Conservation (phyloP, 2,888 invertebrate genomes). For the Ophion slaviceki region DNA sequence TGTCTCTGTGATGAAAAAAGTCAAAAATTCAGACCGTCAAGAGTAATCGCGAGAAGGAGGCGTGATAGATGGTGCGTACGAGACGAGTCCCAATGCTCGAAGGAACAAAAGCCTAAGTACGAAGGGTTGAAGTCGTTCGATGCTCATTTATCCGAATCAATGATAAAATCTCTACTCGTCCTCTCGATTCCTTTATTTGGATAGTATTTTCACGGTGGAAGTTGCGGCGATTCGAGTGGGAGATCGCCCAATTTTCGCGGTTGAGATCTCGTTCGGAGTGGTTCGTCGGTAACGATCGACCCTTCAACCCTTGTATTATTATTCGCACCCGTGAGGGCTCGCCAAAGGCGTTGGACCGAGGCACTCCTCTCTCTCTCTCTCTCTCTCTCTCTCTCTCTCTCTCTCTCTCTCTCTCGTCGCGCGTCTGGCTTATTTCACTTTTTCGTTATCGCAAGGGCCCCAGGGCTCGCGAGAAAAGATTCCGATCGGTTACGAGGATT, state of each 20-base stretch:
- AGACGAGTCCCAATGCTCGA: neutral
- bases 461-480: constrained; percentile 72
- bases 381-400: constrained; percentile 26
- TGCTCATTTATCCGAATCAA: constrained; percentile 56
- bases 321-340: constrained; percentile 50
- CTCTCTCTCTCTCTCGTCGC: constrained; percentile 25
- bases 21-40: neutral
- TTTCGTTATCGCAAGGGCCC: constrained; percentile 61
- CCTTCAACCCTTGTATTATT: constrained; percentile 63
- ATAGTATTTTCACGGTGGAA: constrained; percentile 20
- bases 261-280: constrained; percentile 58
- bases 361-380: constrained; percentile 30
- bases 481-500: constrained; percentile 80
- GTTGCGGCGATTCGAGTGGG: constrained; percentile 48
- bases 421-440: constrained; percentile 65
- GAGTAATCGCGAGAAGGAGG: neutral
- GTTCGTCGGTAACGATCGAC: constrained; percentile 59
- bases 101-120: constrained; percentile 2
- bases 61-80: neutral
- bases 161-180: constrained; percentile 50
- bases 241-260: constrained; percentile 58
- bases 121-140: constrained; percentile 38
- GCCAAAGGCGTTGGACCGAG: constrained; percentile 61
- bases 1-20: neutral
- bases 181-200: constrained; percentile 52